Percentiles rank a stretch among this genome's conserved stretches.
phyloP scores from a whole-genome alignment of 1,140 invertebrate genomes.

The Megathymus violae region DNA sequence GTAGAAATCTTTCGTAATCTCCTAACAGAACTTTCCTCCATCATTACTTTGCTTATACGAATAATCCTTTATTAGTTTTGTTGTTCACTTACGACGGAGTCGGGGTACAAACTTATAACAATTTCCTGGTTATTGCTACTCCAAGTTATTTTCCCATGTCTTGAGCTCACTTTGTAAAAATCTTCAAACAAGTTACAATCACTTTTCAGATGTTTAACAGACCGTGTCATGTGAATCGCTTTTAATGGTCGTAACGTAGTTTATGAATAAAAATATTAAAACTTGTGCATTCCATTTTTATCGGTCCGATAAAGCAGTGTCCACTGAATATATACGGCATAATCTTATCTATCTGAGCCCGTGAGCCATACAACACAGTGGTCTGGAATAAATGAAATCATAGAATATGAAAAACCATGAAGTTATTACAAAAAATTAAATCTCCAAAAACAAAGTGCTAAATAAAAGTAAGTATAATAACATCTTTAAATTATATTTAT shows the following conservation, averaged over 20 bases:
- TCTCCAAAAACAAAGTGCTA: too few species aligned
- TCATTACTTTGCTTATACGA: constrained; percentile 44
- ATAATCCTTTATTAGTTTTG: constrained; percentile 28
- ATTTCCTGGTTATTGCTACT: neutral
- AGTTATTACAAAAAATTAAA: too few species aligned
- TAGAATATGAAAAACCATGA: too few species aligned
- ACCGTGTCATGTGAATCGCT: neutral
- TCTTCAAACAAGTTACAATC: neutral
- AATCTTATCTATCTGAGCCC: neutral
- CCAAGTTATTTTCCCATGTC: neutral
- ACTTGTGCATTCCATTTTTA: neutral
- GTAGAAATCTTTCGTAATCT: constrained; percentile 62
- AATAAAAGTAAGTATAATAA: too few species aligned
- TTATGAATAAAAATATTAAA: neutral
- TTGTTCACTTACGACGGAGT: constrained; percentile 2
- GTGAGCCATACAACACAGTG: neutral
- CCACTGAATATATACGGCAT: neutral
- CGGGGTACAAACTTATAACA: constrained; percentile 1
- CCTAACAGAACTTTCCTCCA: constrained; percentile 53
- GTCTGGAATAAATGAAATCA: neutral
- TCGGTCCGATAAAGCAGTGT: neutral
- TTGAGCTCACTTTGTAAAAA: neutral
- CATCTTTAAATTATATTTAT: too few species aligned
- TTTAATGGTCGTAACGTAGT: neutral
- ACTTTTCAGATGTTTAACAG: neutral